Percentiles rank a stretch among this genome's conserved stretches.
phyloP scores from a whole-genome alignment of 2,797 vertebrate genomes.

The Rhincodon typus region DNA sequence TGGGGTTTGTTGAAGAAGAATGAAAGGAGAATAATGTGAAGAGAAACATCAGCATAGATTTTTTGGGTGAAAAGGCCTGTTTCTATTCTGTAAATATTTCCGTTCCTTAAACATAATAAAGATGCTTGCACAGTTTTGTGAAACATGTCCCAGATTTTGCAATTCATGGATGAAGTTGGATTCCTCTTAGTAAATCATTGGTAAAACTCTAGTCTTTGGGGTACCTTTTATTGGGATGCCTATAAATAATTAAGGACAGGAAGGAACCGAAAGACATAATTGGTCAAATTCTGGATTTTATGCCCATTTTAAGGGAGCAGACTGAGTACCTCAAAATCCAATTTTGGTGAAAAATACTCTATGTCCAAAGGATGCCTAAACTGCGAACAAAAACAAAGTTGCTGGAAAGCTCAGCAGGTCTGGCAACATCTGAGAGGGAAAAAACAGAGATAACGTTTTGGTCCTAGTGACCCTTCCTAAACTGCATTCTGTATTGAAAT shows the following conservation, averaged over 20 bases:
- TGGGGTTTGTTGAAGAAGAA: too few species aligned
- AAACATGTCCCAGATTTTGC: neutral
- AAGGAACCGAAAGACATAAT: neutral
- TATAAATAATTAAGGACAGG: neutral
- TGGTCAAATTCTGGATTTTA: neutral
- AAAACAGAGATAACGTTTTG: too few species aligned
- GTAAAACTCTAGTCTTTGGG: neutral
- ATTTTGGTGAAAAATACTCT: neutral
- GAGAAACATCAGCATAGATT: too few species aligned
- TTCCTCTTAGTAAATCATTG: neutral
- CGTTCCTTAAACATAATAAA: too few species aligned
- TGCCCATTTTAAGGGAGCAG: neutral
- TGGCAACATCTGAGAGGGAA: too few species aligned
- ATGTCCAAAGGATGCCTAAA: too few species aligned
- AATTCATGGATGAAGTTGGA: neutral
- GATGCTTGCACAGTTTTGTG: neutral
- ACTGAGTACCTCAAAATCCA: neutral
- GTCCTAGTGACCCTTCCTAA: too few species aligned
- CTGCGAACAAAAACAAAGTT: too few species aligned
- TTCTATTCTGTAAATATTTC: neutral
- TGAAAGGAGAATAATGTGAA: too few species aligned
- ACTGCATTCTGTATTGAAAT: neutral
- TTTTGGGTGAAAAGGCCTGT: neutral
- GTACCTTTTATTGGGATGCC: neutral
- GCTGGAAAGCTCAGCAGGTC: too few species aligned